Base-by-base conservation (phyloP, 2,888 invertebrate genomes). In the Willowsia nigromaculata region DNA sequence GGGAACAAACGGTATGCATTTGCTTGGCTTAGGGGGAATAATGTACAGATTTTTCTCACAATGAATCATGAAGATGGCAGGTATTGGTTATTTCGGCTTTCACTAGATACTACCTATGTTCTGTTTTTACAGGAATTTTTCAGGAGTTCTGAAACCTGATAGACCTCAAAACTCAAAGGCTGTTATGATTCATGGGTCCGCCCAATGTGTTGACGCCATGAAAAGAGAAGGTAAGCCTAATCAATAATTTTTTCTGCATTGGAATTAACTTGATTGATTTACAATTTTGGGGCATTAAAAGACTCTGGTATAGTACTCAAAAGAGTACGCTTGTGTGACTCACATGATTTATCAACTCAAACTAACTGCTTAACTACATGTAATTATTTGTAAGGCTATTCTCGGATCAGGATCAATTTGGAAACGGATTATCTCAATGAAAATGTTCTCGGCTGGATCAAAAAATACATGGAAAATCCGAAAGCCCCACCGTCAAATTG, bases 151-250 rank as follows among this genome's bases (percentile, higher is more conserved):
- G 11, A 74, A 82, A 0, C 13, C 37, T 0, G 37, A 80, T 25
- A 78, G 82, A 30, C 81, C 76, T 18, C 89, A 90, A 53, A 81
- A 82, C 22, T 33, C 22, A 5, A 91, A 90, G 59, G 78, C 89
- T 0, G 81, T 68, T 7, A 71, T 87, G 53, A 91, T 91, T 40
- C 27, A 76, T 13, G 90, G 81, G 0, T 85, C 87, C 1, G 83
- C 76, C 27, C 50, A 56, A 78, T 68, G 87, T 1, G 47, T 91
- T 0, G 56, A 85, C 40, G 7, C 47, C 6, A 33, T 90, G 50
- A 91, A 91, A 50, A 40, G 22, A 11, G 50, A 87, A 87, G 91
- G 91, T 91, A 82, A 13, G 68, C 3, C 4, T 76, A 22, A 22
- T 9, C 30, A 65, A 30, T 22, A 15, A 30, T 4, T 37, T 9